These are phyloP conservation scores for Gymnodraco acuticeps DNA, from an alignment of 2,797 vertebrate species.

Conservation along the genomic window DNA sequence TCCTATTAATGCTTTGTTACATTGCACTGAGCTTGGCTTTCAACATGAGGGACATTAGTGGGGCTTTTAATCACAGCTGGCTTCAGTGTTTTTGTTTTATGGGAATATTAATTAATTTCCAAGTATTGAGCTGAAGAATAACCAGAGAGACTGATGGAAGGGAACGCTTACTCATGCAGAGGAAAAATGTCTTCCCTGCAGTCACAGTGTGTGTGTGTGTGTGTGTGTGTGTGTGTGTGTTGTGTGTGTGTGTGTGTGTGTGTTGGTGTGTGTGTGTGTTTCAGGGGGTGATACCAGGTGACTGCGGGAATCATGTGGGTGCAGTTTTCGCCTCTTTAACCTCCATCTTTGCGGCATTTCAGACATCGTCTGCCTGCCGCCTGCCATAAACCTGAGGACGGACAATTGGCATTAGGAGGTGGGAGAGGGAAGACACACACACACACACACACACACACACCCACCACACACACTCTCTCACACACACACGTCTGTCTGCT, in stretches of 20 bases:
- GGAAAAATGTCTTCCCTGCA: neutral
- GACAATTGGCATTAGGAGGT: neutral
- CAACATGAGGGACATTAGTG: no score
- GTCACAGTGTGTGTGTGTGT: neutral
- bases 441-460: neutral
- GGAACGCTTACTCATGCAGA: neutral
- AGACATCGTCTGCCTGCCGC: constrained; percentile 3
- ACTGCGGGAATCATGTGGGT: neutral
- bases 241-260: constrained; percentile 16
- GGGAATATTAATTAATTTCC: no score
- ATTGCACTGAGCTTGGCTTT: no score
- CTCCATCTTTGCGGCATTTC: constrained; percentile 23
- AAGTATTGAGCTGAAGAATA: no score
- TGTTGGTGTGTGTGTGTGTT: constrained; percentile 11
- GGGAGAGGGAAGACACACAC: neutral
- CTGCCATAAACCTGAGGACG: neutral
- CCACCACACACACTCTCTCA: no score
- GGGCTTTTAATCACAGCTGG: no score
- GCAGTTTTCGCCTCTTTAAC: neutral
- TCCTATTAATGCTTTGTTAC: no score
- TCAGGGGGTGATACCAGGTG: constrained; percentile 1
- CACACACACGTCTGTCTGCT: neutral
- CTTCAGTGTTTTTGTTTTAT: no score
- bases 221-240: constrained; percentile 11
- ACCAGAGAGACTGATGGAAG: neutral